Evolutionary conservation across 2,888 invertebrate genomes (phyloP).

Genomic region (Microctonus aethiopoides): DNA sequence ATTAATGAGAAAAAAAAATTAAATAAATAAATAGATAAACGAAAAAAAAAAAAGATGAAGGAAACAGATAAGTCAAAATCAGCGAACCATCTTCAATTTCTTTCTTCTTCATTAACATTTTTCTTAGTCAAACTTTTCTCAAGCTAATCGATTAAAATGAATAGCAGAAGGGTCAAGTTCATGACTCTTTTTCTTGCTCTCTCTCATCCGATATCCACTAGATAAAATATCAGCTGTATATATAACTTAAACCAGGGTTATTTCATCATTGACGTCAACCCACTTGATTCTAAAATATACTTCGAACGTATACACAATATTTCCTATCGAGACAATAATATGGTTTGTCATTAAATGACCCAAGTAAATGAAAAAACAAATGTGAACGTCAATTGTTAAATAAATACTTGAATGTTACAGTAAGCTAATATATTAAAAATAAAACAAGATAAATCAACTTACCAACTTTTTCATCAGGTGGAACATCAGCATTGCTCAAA

Average conservation of each 20-base stretch:
- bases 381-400: neutral
- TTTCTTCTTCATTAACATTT: slow-evolving; percentile 1
- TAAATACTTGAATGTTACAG: neutral
- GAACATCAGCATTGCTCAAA: slow-evolving; percentile 83
- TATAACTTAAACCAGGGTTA: slow-evolving; percentile 2
- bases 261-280: slow-evolving; percentile 24
- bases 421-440: neutral
- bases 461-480: slow-evolving; percentile 87
- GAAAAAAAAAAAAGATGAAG: neutral
- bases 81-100: slow-evolving; percentile 15
- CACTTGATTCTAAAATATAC: slow-evolving; percentile 20
- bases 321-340: neutral
- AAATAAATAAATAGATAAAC: neutral
- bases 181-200: slow-evolving; percentile 15
- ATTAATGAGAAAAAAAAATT: too few species aligned
- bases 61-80: slow-evolving; percentile 21
- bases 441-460: slow-evolving; percentile 59
- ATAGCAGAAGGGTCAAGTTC: slow-evolving; percentile 31
- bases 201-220: neutral
- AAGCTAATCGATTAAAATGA: slow-evolving; percentile 28
- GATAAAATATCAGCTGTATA: neutral
- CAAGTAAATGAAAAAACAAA: neutral
- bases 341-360: neutral
- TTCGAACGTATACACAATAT: slow-evolving; percentile 11
- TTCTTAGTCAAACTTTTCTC: neutral